Evolutionary conservation across 2,113 vertebrate species (phyloP), one percentile per base, ranked within the genome.

Genomic region (Barnardius zonarius): DNA sequence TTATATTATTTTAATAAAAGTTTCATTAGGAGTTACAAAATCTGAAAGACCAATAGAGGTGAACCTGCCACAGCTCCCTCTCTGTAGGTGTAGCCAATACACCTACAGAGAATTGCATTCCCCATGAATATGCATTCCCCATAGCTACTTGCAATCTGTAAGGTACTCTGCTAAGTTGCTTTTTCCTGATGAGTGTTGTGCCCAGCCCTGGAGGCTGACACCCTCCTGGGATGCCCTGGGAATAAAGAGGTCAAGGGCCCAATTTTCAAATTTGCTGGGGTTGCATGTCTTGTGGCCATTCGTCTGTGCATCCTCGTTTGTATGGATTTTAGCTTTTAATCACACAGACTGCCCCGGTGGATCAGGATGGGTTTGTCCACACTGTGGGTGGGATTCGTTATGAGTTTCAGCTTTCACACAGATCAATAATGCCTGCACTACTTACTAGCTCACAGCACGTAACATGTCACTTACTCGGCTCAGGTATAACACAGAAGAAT

Each of bases 321-420:
- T 27, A 31, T 13, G 12, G 14, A 82, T 80, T 77, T 88, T 46
- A 74, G 22, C 35, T 46, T 51, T 51, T 74, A 55, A 64, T 31
- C 39, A n/a, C 35, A 20, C 1, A 2, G 17, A 30, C 11, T 35
- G 7, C 14, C 24, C 15, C 2, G 0, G 11, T 46, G 35, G 31
- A 16, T 5, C 31, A 31, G 30, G 14, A 31, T 12, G 13, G 39
- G 11, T 61, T 85, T 82, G 35, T 27, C 22, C 35, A 15, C 37
- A 7, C 17, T 46, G 10, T n/a, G 28, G 17, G 10, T 66, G 33
- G 24, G 33, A 82, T 64, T 85, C 35, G 30, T 30, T 27, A 35
- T 0, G 0, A 61, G 12, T 55, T 88, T 66, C 44, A 62, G 9
- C 30, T 78, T 91, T 44, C 19, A 66, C 25, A 57, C 37, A 66